Conservation (phyloP, 2,113 vertebrate species). For the Cyanoderma ruficeps region DNA sequence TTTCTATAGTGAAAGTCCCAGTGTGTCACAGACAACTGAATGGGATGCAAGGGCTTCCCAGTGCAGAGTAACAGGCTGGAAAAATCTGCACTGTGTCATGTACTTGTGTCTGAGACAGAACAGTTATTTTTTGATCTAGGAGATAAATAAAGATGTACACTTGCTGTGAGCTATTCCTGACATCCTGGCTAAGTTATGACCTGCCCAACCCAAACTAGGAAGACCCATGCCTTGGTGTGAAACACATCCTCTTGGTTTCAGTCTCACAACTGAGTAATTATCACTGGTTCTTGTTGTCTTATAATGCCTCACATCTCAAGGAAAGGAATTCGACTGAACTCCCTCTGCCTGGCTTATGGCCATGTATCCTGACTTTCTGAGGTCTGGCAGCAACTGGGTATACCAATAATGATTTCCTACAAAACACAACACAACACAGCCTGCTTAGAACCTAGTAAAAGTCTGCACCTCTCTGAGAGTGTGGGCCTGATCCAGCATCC, state of each 20-base stretch:
- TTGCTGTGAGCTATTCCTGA: neutral
- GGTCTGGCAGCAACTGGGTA: neutral
- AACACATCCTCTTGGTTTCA: neutral
- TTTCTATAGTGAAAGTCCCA: neutral
- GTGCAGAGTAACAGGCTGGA: neutral
- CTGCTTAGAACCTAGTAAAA: neutral
- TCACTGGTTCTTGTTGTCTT: neutral
- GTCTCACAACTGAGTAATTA: neutral
- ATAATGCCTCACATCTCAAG: neutral
- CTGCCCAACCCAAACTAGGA: neutral
- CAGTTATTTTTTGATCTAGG: neutral
- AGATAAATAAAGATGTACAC: fast-evolving
- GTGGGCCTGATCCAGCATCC: neutral
- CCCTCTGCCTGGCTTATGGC: neutral
- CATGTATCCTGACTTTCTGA: neutral
- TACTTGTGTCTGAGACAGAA: neutral
- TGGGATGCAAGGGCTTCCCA: neutral
- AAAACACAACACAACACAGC: neutral
- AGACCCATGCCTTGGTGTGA: fast-evolving
- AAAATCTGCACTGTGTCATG: fast-evolving
- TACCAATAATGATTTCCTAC: fast-evolving
- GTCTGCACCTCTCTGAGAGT: neutral
- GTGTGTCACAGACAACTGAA: fast-evolving
- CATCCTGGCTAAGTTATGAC: fast-evolving
- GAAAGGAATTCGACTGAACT: neutral